Evolutionary conservation across 2,797 vertebrate species (phyloP).

Genomic region (Stomatorhinus walkeri): DNA sequence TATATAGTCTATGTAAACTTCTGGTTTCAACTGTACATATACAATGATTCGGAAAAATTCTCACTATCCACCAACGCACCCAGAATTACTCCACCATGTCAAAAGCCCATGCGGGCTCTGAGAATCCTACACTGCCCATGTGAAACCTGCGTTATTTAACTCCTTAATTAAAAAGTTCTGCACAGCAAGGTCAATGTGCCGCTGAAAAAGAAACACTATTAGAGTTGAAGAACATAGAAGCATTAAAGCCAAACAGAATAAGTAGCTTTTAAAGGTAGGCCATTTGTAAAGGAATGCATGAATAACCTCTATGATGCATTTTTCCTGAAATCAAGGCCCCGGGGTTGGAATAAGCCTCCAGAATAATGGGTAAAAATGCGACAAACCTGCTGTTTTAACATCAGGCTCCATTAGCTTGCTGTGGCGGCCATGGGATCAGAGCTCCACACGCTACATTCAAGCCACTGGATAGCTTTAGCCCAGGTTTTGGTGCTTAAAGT

Average conservation of each 20-base stretch:
- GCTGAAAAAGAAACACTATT: not conserved
- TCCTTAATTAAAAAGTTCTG: not conserved
- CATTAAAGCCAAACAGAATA: not conserved
- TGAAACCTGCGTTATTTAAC: not conserved
- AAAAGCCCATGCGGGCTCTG: not conserved
- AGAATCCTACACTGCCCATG: not conserved
- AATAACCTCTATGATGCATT: not conserved
- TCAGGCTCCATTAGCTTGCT: not conserved
- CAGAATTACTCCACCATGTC: constrained; percentile 6
- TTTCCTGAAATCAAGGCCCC: not conserved
- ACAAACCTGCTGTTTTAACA: not conserved
- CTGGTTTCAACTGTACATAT: not conserved
- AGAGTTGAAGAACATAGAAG: not conserved
- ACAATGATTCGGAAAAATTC: not conserved
- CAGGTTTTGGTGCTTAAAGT: not conserved
- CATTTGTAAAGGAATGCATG: constrained; percentile 2
- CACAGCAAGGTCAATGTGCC: not conserved
- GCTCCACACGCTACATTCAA: not conserved
- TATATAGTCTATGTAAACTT: not conserved
- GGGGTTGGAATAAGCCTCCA: not conserved
- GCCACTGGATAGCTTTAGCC: not conserved
- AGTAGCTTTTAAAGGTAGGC: not conserved
- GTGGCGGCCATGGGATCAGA: not conserved
- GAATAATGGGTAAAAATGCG: not conserved
- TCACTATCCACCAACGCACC: not conserved